Base-by-base conservation (phyloP, 2,797 vertebrate genomes). In the Gallinago stenura region DNA sequence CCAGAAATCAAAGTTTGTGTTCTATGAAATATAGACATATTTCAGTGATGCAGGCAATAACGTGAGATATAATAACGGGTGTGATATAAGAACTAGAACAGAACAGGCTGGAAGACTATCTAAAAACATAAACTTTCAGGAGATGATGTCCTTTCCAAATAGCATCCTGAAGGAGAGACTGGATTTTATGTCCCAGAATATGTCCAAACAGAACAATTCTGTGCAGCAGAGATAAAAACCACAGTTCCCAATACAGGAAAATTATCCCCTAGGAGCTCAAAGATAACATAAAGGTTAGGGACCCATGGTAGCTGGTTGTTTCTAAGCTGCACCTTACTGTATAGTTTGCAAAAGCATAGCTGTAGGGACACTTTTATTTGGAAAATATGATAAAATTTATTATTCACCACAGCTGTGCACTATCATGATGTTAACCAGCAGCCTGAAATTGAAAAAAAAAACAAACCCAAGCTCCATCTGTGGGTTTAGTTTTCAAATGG, bases 1-100 rank as follows among this genome's bases (percentile, higher is more conserved):
- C 25, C n/a, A 70, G 79, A 83, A 90, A 75, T 92, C 78, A 89
- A 92, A 89, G 60, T 87, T 91, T 80, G 78, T 97, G 71, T 93
- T 94, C 86, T 87, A 73, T 95, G 86, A 90, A 90, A 83, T 93
- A 90, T 1, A 77, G 90, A 61, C 37, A 18, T 80, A 80, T 60
- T 90, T 53, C 70, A 77, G 60, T 77, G 71, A 89, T 93, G 46
- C 31, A 83, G 64, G 68, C 25, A 75, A 80, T 84, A 89, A 93
- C 35, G 35, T 87, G 81, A 84, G 73, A 51, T 92, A 57, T 46
- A 94, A 77, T 85, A 82, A 92, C 17, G 31, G 48, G 20, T 8
- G 70, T 80, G 71, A 85, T 77, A 83, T 46, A 79, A 89, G 83
- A 68, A 85, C 81, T 73, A 60, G 78, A 95, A 83, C 18, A 77